Percentiles rank a stretch among this genome's conserved stretches.
Conservation (phyloP, 2,888 invertebrate species). For the Heterodera filipjevi region DNA sequence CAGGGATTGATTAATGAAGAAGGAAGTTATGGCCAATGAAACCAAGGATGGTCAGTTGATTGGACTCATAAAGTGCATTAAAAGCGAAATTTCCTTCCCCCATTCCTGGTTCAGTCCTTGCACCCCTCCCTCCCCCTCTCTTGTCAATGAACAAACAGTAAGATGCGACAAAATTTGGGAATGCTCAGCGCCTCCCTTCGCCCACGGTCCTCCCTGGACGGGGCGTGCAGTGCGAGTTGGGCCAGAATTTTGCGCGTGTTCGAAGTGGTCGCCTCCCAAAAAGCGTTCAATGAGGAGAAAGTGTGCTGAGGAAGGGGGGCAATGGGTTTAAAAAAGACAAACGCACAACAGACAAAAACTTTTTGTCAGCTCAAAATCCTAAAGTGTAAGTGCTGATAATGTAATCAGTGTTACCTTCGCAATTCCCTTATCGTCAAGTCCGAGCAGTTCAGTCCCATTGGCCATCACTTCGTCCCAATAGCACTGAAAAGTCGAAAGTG, state of each 20-base stretch:
- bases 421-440: conserved; percentile 23
- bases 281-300: conserved; percentile 82
- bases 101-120: too few species aligned
- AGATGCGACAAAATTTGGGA: conserved; percentile 32
- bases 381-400: too few species aligned
- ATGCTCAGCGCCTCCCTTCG: conserved; percentile 18
- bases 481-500: conserved; percentile 81
- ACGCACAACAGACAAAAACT: too few species aligned
- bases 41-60: too few species aligned
- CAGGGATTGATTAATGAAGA: too few species aligned
- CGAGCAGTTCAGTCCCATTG: conserved; percentile 73
- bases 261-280: conserved; percentile 84
- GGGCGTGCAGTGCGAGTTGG: conserved; percentile 34
- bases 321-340: too few species aligned
- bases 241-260: conserved; percentile 73
- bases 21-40: too few species aligned
- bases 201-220: conserved; percentile 13
- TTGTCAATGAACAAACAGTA: conserved; percentile 16
- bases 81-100: too few species aligned
- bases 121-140: too few species aligned
- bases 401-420: conserved; percentile 65
- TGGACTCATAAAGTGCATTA: too few species aligned
- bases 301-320: conserved; percentile 66
- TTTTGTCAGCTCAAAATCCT: too few species aligned
- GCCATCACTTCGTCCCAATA: conserved; percentile 81